Conservation (phyloP, 1,140 invertebrate species). For the Leptopilina boulardi region DNA sequence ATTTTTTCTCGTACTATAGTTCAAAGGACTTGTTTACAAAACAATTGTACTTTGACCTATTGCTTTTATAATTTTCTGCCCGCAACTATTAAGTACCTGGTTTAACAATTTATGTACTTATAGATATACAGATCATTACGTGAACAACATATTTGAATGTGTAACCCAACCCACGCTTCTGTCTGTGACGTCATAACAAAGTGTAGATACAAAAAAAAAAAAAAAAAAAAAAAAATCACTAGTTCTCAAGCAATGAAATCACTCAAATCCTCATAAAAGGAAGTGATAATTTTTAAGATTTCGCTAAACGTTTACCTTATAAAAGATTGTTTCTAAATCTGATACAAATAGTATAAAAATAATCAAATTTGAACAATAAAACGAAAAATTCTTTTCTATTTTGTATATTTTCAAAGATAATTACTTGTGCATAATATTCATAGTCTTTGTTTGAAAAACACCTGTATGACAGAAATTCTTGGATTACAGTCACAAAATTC, state of each 20-base stretch:
- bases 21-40: conserved; percentile 8
- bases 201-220: conserved; percentile 17
- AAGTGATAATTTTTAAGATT: conserved; percentile 3
- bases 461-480: background rate
- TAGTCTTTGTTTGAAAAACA: conserved; percentile 22
- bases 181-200: conserved; percentile 25
- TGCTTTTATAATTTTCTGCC: background rate
- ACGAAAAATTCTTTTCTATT: too few species aligned
- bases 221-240: background rate
- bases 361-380: too few species aligned
- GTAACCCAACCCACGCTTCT: conserved; percentile 28
- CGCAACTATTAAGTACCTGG: conserved; percentile 12
- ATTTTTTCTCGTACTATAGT: background rate
- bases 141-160: conserved; percentile 17
- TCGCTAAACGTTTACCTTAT: background rate
- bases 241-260: conserved; percentile 30
- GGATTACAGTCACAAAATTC: conserved; percentile 6
- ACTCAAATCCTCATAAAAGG: conserved; percentile 28
- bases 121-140: conserved; percentile 28
- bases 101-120: conserved; percentile 13
- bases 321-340: background rate
- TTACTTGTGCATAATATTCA: background rate
- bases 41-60: background rate
- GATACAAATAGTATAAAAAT: too few species aligned
- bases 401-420: background rate